These are phyloP conservation scores for Drosophila maculinotata DNA, from an alignment of 2,888 invertebrate genomes.

Conservation along the genomic window DNA sequence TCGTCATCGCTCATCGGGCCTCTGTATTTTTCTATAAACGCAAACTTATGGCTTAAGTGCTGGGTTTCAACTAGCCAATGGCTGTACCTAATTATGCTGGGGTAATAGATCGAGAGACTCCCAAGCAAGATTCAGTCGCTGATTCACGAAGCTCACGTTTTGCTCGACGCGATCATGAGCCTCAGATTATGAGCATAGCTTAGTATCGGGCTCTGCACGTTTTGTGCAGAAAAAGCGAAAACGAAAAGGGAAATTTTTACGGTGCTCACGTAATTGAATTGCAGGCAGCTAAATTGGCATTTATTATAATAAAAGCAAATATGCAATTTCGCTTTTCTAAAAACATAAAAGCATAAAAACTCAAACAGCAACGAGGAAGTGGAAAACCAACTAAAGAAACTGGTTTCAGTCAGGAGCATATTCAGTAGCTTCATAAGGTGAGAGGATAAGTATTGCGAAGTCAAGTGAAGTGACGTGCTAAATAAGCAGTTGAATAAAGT, in stretches of 20 bases:
- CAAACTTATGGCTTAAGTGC: conserved; percentile 55
- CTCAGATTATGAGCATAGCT: conserved; percentile 67
- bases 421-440: conserved; percentile 17
- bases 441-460: conserved; percentile 18
- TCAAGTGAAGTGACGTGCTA: conserved; percentile 15
- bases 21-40: conserved; percentile 39
- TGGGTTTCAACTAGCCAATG: conserved; percentile 30
- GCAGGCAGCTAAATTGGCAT: conserved; percentile 78
- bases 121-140: conserved; percentile 30
- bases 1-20: conserved; percentile 49
- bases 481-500: conserved; percentile 20
- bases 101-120: conserved; percentile 50
- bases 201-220: conserved; percentile 61
- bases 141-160: conserved; percentile 71
- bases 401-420: conserved; percentile 27
- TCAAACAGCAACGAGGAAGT: conserved; percentile 40
- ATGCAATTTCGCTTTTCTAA: conserved; percentile 74
- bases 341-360: conserved; percentile 14
- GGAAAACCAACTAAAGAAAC: conserved; percentile 17
- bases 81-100: conserved; percentile 51
- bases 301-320: conserved; percentile 81
- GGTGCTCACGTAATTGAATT: conserved; percentile 77
- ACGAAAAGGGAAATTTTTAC: conserved; percentile 75
- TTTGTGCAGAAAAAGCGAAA: conserved; percentile 53
- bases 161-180: conserved; percentile 41